A percentile compares a stretch with the other conserved stretches of the same genome.
phyloP scores from a whole-genome alignment of 2,888 invertebrate genomes.

The Netelia melanura region DNA sequence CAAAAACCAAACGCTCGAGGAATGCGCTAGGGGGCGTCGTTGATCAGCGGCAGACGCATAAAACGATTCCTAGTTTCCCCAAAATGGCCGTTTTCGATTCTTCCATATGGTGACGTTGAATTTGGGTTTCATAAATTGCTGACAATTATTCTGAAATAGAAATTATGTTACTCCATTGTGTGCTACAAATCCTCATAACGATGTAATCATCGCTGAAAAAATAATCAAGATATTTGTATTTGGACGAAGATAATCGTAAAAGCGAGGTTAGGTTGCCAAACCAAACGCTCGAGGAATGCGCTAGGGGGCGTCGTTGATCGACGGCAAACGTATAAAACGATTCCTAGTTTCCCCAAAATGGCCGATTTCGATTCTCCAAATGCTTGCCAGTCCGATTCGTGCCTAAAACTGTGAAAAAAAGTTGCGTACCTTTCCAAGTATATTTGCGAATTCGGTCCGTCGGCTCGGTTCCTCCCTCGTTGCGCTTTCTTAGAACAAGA shows the following conservation, averaged over 20 bases:
- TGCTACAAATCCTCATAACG: no score
- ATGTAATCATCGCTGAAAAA: no score
- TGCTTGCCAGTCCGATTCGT: background rate
- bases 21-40: background rate
- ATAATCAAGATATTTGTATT: no score
- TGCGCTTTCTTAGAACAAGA: slow-evolving; percentile 34
- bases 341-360: background rate
- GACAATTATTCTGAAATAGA: no score
- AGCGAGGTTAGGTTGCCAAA: no score
- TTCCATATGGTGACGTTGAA: background rate
- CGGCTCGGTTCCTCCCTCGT: background rate
- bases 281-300: background rate
- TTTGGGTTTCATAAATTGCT: no score
- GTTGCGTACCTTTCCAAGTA: background rate
- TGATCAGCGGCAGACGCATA: background rate
- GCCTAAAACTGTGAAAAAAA: background rate
- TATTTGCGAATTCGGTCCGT: background rate
- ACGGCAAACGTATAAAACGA: background rate
- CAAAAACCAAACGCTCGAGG: background rate
- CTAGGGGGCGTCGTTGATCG: background rate
- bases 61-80: background rate
- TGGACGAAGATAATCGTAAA: no score
- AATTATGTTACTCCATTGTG: no score
- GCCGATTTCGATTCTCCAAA: background rate
- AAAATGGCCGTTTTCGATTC: background rate